These are phyloP conservation scores for Cryptocephalus moraei DNA, from an alignment of 2,888 invertebrate genomes.

Conservation along the genomic window DNA sequence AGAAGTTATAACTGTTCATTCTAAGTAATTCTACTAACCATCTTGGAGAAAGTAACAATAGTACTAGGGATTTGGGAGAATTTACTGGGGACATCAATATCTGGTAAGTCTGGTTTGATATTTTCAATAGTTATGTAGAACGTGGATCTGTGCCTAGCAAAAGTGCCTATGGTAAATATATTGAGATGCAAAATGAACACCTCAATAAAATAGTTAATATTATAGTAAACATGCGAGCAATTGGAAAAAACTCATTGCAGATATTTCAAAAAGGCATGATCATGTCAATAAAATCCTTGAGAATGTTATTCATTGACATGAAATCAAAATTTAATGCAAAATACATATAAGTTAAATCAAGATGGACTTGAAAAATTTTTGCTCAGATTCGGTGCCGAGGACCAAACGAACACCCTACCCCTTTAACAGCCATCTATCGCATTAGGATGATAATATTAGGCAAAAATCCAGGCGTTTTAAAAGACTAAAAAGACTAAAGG, in stretches of 20 bases:
- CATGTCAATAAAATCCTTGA: no score
- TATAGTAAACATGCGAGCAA: not conserved
- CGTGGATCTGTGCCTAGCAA: no score
- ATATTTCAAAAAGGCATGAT: not conserved
- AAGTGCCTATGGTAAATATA: no score
- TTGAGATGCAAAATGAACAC: not conserved
- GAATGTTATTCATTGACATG: no score
- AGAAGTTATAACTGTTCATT: no score
- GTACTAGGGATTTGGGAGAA: slow-evolving; percentile 4
- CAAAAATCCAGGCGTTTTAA: slow-evolving; percentile 2
- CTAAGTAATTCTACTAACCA: no score
- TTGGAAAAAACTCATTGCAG: slow-evolving; percentile 4
- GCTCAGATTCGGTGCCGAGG: slow-evolving; percentile 1
- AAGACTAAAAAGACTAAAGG: no score
- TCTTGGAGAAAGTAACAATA: no score
- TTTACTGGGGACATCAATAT: slow-evolving; percentile 5
- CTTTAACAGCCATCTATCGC: not conserved
- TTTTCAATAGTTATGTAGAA: no score
- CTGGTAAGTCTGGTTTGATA: slow-evolving; percentile 8
- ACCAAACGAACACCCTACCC: slow-evolving; percentile 3
- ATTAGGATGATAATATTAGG: no score
- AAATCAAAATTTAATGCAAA: no score
- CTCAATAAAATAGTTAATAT: slow-evolving; percentile 2
- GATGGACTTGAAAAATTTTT: slow-evolving; percentile 1
- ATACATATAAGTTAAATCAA: slow-evolving; percentile 3